Percentiles rank a stretch among this genome's conserved stretches.
Conservation (phyloP, 2,113 vertebrate genomes). For the Sylvilagus bachmani region DNA sequence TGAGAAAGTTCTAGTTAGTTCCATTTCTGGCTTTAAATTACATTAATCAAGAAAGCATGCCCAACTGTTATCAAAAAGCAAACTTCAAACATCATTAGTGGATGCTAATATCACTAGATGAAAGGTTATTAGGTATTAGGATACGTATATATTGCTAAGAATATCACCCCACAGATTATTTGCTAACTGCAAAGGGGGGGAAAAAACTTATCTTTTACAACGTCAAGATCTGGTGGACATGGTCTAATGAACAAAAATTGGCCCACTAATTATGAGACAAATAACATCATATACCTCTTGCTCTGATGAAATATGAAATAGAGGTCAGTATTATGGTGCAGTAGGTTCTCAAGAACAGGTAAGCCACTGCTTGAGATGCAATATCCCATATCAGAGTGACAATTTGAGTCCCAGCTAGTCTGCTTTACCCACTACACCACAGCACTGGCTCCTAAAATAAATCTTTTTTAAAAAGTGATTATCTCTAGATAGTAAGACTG, state of each 20-base stretch:
- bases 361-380: no score
- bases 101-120: conserved; percentile 1
- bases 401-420: no score
- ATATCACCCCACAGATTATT: conserved; percentile 26
- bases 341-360: no score
- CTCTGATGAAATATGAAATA: conserved; percentile 19
- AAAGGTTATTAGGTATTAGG: conserved; percentile 51
- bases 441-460: no score
- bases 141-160: not conserved
- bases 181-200: conserved; percentile 46
- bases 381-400: no score
- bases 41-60: conserved; percentile 17
- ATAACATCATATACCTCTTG: not conserved
- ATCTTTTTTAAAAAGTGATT: conserved; percentile 35
- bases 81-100: conserved; percentile 58
- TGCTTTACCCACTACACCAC: no score
- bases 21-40: conserved; percentile 49
- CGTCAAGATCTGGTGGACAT: not conserved
- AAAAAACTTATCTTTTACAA: not conserved
- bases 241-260: conserved; percentile 20
- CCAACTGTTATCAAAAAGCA: conserved; percentile 33
- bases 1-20: conserved; percentile 34
- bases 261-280: not conserved
- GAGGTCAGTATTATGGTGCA: no score
- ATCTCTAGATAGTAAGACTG: not conserved